These are phyloP conservation scores for Mesitornis unicolor DNA, from an alignment of 2,113 vertebrate species.

Conservation along the genomic window DNA sequence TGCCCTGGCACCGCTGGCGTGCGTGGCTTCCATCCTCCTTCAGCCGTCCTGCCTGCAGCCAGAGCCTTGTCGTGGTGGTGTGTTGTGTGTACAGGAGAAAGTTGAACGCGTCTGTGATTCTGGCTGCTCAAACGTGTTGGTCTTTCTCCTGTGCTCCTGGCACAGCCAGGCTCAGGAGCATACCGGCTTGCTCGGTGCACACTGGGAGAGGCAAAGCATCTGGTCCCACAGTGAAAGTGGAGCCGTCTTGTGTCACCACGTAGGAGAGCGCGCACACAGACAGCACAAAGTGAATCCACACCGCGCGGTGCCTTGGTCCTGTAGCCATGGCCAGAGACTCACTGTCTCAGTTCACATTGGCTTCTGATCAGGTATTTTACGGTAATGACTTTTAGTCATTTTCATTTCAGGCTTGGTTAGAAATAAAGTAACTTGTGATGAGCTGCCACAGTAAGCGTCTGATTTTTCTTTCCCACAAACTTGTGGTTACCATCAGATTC, in stretches of 20 bases:
- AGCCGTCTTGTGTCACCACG: neutral
- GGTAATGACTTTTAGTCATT: constrained; percentile 43
- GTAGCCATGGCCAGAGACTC: neutral
- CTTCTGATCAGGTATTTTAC: constrained; percentile 24
- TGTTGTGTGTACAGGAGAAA: neutral
- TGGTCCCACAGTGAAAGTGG: neutral
- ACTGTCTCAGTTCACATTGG: neutral
- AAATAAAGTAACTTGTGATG: neutral
- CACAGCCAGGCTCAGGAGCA: neutral
- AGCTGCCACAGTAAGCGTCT: constrained; percentile 37
- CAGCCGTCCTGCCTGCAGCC: neutral
- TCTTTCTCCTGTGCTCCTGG: fast-evolving
- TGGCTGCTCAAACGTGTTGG: neutral
- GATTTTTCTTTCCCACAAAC: constrained; percentile 24
- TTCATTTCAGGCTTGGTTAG: constrained; percentile 32
- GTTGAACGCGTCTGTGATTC: neutral
- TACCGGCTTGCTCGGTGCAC: neutral
- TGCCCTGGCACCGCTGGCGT: neutral
- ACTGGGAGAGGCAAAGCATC: neutral
- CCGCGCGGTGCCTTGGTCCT: neutral
- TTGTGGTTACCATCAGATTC: constrained; percentile 50
- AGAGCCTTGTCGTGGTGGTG: fast-evolving
- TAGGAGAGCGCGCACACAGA: neutral
- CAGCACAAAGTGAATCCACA: neutral
- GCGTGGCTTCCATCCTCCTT: neutral